These are phyloP conservation scores for Carapus acus DNA, from an alignment of 2,797 vertebrate genomes.

Conservation along the genomic window DNA sequence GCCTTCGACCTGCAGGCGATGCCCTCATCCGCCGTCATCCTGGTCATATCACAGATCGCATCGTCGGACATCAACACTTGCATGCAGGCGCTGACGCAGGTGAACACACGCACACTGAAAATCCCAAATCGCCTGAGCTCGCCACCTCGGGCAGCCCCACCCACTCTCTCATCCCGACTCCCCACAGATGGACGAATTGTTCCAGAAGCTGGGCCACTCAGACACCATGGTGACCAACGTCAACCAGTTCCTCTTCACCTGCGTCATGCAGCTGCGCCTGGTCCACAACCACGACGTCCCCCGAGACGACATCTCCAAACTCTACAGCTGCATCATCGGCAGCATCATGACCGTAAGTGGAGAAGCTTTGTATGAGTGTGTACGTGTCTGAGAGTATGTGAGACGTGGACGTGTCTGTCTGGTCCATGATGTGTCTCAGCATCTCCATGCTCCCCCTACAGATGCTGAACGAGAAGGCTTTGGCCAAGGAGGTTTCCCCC, in stretches of 20 bases:
- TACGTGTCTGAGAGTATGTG: too few species aligned
- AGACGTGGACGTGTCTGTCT: too few species aligned
- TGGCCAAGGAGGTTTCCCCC: conserved; percentile 81
- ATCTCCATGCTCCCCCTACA: conserved; percentile 28
- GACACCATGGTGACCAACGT: conserved; percentile 81
- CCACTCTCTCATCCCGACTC: too few species aligned
- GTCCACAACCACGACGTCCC: conserved; percentile 75
- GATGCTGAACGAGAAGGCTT: conserved; percentile 80
- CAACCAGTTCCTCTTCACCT: conserved; percentile 82
- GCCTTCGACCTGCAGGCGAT: conserved; percentile 80
- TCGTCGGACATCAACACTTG: conserved; percentile 81
- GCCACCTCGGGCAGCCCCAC: too few species aligned
- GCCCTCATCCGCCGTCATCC: conserved; percentile 80
- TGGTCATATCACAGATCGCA: conserved; percentile 81
- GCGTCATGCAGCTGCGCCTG: too few species aligned
- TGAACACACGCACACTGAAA: conserved; percentile 34
- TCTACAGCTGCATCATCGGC: conserved; percentile 81
- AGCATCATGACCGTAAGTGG: conserved; percentile 83
- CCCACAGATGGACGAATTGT: conserved; percentile 80
- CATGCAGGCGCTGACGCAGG: conserved; percentile 81
- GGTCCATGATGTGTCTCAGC: too few species aligned
- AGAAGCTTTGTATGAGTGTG: too few species aligned
- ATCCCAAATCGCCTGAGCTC: too few species aligned
- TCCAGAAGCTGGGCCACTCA: conserved; percentile 77
- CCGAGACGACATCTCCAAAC: conserved; percentile 75